Conservation (phyloP, 2,888 invertebrate genomes). For the Drosophila emarginata region DNA sequence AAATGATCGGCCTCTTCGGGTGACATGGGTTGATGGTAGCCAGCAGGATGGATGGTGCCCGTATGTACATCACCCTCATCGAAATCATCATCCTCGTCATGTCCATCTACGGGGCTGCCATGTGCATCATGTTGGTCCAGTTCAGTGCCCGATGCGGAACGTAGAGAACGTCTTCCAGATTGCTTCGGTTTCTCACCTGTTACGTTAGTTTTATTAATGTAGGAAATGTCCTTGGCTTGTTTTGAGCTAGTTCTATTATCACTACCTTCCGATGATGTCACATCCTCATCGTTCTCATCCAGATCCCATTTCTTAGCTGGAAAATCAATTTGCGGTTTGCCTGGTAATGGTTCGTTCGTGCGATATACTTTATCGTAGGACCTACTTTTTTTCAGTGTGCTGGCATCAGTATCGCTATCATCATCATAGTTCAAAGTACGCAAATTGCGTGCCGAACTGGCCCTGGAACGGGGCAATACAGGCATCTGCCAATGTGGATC, state of each 20-base stretch:
- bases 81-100: slow-evolving; percentile 58
- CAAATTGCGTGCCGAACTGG: slow-evolving; percentile 85
- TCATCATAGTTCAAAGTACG: slow-evolving; percentile 82
- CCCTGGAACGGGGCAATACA: slow-evolving; percentile 85
- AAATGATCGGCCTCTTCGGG: slow-evolving; percentile 71
- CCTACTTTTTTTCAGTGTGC: slow-evolving; percentile 86
- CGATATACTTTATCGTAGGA: slow-evolving; percentile 92
- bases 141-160: slow-evolving; percentile 82
- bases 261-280: slow-evolving; percentile 85
- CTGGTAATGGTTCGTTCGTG: slow-evolving; percentile 90
- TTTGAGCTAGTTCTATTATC: slow-evolving; percentile 85
- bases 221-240: slow-evolving; percentile 86
- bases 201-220: slow-evolving; percentile 82
- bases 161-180: slow-evolving; percentile 84
- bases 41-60: slow-evolving; percentile 66
- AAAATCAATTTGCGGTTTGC: slow-evolving; percentile 89
- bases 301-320: slow-evolving; percentile 92
- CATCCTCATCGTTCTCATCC: slow-evolving; percentile 86
- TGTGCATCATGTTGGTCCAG: slow-evolving; percentile 64
- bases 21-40: slow-evolving; percentile 76
- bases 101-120: slow-evolving; percentile 46
- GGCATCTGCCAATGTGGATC: slow-evolving; percentile 85
- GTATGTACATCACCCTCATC: slow-evolving; percentile 64
- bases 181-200: slow-evolving; percentile 84
- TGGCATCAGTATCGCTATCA: slow-evolving; percentile 84